These are phyloP conservation scores for Canis aureus DNA, from an alignment of 2,113 vertebrate species.

Conservation along the genomic window DNA sequence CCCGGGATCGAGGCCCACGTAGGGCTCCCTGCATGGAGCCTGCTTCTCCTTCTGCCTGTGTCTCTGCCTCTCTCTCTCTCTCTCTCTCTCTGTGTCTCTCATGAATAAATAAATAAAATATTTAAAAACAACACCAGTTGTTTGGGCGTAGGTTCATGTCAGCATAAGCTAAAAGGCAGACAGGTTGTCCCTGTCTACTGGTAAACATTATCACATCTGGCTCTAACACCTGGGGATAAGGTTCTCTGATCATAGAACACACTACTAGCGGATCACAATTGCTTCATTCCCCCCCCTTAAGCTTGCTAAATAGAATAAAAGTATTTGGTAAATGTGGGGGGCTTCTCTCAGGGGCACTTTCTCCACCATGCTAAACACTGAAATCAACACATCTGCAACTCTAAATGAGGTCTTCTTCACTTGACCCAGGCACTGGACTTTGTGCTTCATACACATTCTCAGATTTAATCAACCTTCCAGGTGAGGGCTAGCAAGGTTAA, in stretches of 20 bases:
- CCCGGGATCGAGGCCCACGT: too few species aligned
- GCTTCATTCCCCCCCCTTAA: not conserved
- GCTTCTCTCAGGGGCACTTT: not conserved
- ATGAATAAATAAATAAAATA: too few species aligned
- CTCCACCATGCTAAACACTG: not conserved
- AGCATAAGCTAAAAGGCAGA: not conserved
- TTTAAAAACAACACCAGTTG: too few species aligned
- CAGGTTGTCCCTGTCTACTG: not conserved
- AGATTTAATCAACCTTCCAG: not conserved
- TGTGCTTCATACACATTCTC: not conserved
- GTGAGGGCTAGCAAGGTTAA: not conserved
- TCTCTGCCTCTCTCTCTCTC: too few species aligned
- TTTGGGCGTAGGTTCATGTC: not conserved
- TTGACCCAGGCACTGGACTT: not conserved
- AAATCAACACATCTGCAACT: not conserved
- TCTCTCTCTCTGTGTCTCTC: too few species aligned
- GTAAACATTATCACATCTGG: not conserved
- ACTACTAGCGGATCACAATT: not conserved
- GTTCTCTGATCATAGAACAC: not conserved
- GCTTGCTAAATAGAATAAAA: slow-evolving; percentile 1
- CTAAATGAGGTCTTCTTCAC: not conserved
- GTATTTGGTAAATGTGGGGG: not conserved
- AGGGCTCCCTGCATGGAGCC: too few species aligned
- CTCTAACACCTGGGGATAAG: not conserved
- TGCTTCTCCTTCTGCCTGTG: too few species aligned